These are phyloP conservation scores for Phodopus roborovskii DNA, from an alignment of 2,113 vertebrate species.

Conservation along the genomic window DNA sequence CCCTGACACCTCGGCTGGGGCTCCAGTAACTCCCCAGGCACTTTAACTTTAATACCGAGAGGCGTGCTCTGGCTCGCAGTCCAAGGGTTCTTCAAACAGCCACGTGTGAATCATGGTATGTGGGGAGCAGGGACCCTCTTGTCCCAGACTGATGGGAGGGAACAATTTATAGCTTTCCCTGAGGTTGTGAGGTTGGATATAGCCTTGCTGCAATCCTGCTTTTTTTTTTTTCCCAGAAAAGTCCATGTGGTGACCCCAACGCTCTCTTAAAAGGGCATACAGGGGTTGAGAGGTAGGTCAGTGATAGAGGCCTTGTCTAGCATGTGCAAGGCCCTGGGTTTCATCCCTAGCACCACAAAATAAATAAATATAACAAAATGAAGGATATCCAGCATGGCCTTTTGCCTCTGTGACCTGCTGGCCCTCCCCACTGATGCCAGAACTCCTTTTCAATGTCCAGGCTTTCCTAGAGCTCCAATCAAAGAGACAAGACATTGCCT, in stretches of 20 bases:
- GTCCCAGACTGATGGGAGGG: neutral
- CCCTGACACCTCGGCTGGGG: neutral
- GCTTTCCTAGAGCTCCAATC: neutral
- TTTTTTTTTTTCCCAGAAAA: constrained; percentile 31
- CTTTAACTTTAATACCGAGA: neutral
- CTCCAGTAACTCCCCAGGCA: neutral
- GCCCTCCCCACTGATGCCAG: neutral
- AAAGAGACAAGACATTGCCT: neutral
- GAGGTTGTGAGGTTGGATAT: neutral
- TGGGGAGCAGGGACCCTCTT: neutral
- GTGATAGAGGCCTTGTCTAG: neutral
- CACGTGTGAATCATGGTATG: neutral
- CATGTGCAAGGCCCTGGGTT: neutral
- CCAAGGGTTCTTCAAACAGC: neutral
- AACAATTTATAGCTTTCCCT: neutral
- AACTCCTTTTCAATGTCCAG: neutral
- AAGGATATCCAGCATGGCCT: neutral
- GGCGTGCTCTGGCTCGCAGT: neutral
- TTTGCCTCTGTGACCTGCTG: neutral
- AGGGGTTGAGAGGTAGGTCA: neutral
- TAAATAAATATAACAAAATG: neutral
- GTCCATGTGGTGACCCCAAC: neutral
- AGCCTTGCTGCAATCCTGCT: neutral
- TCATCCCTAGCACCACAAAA: neutral
- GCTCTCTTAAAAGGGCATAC: neutral